Evolutionary conservation across 2,888 invertebrate genomes (phyloP), one percentile per base, ranked within the genome.

Genomic region (Tholera decimalis): DNA sequence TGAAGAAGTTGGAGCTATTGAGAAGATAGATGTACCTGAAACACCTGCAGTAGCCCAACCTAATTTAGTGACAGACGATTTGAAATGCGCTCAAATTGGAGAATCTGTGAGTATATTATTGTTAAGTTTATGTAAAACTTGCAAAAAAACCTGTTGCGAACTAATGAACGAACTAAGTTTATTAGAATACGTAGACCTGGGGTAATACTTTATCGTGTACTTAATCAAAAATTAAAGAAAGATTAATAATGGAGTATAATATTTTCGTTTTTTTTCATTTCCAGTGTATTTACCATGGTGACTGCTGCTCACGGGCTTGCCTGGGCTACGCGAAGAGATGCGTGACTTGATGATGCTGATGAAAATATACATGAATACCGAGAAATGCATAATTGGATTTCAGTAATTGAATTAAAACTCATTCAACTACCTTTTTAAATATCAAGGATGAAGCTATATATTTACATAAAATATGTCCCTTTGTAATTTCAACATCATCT

Each of bases 51-150:
- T 35, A 8, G 44, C 15, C 20, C 58, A 65, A 26, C 30, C 44
- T 18, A 78, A 73, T 57, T 44, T 30, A 24, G 51, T 60, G n/a
- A n/a, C 56, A 20, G 41, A 50, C 1, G 41, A 37, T 13, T 28
- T 24, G 0, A 56, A 78, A 66, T 74, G 73, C 44, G 73, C 73
- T 26, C 35, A 78, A 57, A 49, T 74, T 49, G 73, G 79, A 39
- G 79, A 74, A 57, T 18, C 56, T 41, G 73, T 74, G 18, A 74
- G 79, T 78, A 65, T 53, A n/a, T n/a, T n/a, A n/a, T n/a, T n/a
- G n/a, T n/a, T n/a, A n/a, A n/a, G n/a, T n/a, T 30, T 30, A 9
- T 2, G 3, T 30, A 30, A 2, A 11, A 30, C 1, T 3, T 33
- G 15, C 33, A 33, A 13, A 33, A 33, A 33, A 0, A 33, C 13